phyloP scores from a whole-genome alignment of 2,113 vertebrate genomes.

The Mesembrinibis cayennensis region DNA sequence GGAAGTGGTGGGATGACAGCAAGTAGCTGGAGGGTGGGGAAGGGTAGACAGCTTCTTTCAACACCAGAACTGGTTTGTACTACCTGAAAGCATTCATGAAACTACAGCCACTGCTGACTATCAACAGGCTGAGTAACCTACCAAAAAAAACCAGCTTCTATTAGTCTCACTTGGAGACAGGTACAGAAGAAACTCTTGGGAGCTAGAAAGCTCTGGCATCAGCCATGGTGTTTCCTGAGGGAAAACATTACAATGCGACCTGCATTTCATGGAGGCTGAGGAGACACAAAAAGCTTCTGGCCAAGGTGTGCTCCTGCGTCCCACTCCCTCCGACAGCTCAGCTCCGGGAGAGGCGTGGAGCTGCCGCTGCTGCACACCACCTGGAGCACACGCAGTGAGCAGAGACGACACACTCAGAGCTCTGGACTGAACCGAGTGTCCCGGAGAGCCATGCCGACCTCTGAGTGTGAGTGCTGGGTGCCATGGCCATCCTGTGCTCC shows the following conservation, averaged over 20 bases:
- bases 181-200: background rate
- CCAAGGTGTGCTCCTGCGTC: background rate
- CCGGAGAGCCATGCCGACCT: fast-evolving
- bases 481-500: background rate
- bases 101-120: background rate
- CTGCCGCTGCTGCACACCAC: background rate
- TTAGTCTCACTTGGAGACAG: background rate
- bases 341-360: background rate
- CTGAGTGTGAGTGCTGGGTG: background rate
- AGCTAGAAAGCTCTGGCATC: background rate
- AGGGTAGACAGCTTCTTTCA: background rate
- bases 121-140: background rate
- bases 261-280: background rate
- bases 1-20: background rate
- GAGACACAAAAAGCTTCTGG: background rate
- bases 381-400: fast-evolving
- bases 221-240: background rate
- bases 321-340: fast-evolving
- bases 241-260: fast-evolving
- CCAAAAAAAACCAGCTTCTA: background rate
- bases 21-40: background rate
- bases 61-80: background rate
- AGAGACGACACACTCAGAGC: background rate
- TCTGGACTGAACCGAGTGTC: background rate
- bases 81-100: background rate